Base-by-base conservation (phyloP, 2,888 invertebrate genomes). In the Dexiosoma caninum region DNA sequence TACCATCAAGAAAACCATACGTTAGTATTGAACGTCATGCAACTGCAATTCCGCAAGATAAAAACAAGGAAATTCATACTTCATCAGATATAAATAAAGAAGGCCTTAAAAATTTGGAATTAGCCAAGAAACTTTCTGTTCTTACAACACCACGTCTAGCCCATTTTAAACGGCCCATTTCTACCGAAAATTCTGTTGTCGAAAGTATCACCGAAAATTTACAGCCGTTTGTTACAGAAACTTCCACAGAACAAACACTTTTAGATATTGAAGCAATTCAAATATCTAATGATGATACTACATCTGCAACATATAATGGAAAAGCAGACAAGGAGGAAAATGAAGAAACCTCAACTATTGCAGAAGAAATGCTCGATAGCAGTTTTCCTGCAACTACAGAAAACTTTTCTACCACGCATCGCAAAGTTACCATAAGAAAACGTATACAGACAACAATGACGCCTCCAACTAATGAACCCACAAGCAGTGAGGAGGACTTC, bases 1-100 rank as follows among this genome's bases (percentile, higher is more conserved):
- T 40, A 46, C 21, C 66, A 10, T 66, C 80, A 14, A 69, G 72
- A 37, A 53, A 46, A n/a, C 60, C 67, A 9, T 27, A 40, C 10
- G 10, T 9, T 35, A 10, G 53, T n/a, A 49, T 72, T 8, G 66
- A 42, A 12, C 67, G 75, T n/a, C 19, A 64, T 9, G 62, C 37
- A 42, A 66, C 40, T n/a, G 32, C 44, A 1, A 62, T 51, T 2
- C 27, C 76, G 0, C 66, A 75, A 49, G n/a, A 14, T 19, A 3
- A 5, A 27, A 19, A 10, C 27, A 7, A 9, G 0, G 23, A 16
- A 21, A 10, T 10, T 27, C 10, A 44, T 2, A 53, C n/a, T 7
- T n/a, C 1, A 19, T 4, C 4, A 4, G 35, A 59, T 14, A 40
- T 12, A 16, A 12, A 27, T 1, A 2, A 37, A 1, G n/a, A 77